Percentiles rank a stretch among this genome's conserved stretches.
Conservation (phyloP, 2,888 invertebrate genomes). For the Oasisia sp. region DNA sequence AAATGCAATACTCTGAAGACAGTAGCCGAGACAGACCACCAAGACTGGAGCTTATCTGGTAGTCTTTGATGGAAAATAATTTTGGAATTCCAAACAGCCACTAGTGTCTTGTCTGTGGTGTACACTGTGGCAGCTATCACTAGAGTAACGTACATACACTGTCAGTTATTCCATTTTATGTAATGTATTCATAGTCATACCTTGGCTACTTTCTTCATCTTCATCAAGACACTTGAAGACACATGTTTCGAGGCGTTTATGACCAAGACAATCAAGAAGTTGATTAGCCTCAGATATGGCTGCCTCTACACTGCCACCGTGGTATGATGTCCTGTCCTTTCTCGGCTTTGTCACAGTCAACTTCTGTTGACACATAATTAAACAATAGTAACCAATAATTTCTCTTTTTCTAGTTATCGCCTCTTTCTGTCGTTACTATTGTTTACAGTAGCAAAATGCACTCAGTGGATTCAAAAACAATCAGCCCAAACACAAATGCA, state of each 20-base stretch:
- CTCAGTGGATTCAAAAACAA: no score
- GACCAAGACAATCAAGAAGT: constrained; percentile 37
- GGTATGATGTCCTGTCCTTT: constrained; percentile 38
- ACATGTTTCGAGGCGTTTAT: constrained; percentile 44
- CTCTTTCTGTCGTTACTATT: not conserved
- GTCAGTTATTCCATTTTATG: no score
- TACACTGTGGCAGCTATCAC: no score
- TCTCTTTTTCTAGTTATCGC: not conserved
- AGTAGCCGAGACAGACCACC: no score
- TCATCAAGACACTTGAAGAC: constrained; percentile 35
- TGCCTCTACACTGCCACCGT: constrained; percentile 39
- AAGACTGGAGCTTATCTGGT: no score
- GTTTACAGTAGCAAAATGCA: no score
- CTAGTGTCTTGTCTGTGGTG: no score
- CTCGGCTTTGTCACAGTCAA: not conserved
- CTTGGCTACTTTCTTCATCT: not conserved
- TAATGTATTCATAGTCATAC: not conserved
- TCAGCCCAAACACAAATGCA: no score
- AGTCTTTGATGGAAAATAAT: no score
- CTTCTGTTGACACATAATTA: not conserved
- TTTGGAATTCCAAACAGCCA: no score
- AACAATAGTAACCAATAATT: not conserved
- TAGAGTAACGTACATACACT: no score
- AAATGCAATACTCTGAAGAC: no score
- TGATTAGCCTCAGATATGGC: constrained; percentile 49